A percentile compares a stretch with the other conserved stretches of the same genome.
phyloP scores from a whole-genome alignment of 2,113 vertebrate species.

The Mesitornis unicolor region DNA sequence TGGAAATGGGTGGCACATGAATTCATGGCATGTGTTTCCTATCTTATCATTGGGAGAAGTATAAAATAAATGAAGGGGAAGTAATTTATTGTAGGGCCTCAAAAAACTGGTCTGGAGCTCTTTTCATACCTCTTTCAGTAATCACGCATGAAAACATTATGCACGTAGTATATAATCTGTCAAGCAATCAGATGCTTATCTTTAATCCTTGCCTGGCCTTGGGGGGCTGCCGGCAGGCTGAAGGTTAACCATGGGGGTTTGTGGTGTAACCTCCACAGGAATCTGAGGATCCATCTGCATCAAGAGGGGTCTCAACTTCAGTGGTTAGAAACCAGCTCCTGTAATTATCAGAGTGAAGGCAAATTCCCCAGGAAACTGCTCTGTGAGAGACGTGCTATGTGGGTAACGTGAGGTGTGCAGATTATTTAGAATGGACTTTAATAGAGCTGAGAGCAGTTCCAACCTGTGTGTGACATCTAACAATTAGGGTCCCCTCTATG shows the following conservation, averaged over 20 bases:
- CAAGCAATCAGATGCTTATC: neutral
- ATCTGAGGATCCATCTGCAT: neutral
- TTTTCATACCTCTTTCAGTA: neutral
- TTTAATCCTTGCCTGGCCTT: neutral
- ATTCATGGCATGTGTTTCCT: neutral
- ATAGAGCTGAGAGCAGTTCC: neutral
- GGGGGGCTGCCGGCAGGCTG: neutral
- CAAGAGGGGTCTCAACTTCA: neutral
- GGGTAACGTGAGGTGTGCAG: neutral
- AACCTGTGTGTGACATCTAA: neutral
- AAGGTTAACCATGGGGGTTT: accelerated
- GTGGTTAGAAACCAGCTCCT: neutral
- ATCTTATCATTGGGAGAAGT: neutral
- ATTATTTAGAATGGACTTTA: neutral
- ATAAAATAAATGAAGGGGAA: neutral
- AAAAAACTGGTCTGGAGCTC: neutral
- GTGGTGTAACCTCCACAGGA: neutral
- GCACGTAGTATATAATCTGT: neutral
- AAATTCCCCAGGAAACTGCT: neutral
- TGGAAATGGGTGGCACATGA: neutral
- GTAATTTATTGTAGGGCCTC: neutral
- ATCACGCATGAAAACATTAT: neutral
- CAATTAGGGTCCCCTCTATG: constrained; percentile 17
- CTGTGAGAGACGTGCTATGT: accelerated
- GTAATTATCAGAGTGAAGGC: neutral